A percentile compares a stretch with the other conserved stretches of the same genome.
Conservation (phyloP, 2,797 vertebrate species). For the Passerculus sandwichensis region DNA sequence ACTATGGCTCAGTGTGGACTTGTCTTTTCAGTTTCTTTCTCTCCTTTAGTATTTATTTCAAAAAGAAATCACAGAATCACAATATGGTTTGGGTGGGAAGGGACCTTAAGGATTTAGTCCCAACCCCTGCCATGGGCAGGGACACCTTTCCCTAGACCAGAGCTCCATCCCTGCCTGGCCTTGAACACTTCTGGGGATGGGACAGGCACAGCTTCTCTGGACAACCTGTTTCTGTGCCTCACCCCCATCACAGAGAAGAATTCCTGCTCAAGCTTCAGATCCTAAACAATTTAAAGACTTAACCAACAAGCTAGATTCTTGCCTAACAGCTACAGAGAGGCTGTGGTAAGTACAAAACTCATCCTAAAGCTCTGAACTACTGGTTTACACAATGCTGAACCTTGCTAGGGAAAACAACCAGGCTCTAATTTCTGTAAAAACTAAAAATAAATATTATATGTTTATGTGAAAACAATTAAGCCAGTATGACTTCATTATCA, state of each 20-base stretch:
- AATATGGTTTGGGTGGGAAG: neutral
- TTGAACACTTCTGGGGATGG: neutral
- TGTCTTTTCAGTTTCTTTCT: neutral
- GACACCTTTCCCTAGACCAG: neutral
- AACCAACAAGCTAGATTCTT: neutral
- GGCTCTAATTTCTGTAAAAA: neutral
- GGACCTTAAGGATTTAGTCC: neutral
- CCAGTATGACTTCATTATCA: neutral
- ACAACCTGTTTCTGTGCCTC: neutral
- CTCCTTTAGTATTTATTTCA: neutral
- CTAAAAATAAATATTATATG: neutral
- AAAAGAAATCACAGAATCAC: neutral
- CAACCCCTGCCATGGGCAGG: neutral
- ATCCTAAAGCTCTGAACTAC: neutral
- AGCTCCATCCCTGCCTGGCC: neutral
- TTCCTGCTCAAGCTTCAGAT: neutral
- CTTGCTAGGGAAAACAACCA: neutral
- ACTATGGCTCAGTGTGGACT: neutral
- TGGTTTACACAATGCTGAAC: neutral
- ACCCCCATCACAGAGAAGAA: neutral
- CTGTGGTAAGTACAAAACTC: neutral
- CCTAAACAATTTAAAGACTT: neutral
- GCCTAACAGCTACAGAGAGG: neutral
- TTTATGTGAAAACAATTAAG: neutral
- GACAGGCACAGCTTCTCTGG: neutral